These are phyloP conservation scores for Enteromius fasciolatus DNA, from an alignment of 2,797 vertebrate genomes.

Conservation along the genomic window DNA sequence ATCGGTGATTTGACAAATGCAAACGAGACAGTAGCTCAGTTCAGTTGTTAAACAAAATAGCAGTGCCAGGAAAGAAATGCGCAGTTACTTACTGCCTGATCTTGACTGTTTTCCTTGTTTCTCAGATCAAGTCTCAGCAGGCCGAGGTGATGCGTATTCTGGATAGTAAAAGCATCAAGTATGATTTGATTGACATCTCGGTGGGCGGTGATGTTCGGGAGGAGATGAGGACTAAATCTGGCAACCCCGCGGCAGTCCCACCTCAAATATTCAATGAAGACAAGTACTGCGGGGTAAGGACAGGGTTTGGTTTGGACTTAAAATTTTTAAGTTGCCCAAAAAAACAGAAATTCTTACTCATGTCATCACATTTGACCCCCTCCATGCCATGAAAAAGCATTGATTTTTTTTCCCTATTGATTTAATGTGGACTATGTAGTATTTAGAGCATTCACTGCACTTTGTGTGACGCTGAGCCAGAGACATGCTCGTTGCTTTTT, in stretches of 20 bases:
- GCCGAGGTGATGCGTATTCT: constrained; percentile 89
- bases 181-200: constrained; percentile 92
- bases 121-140: constrained; percentile 94
- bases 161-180: constrained; percentile 91
- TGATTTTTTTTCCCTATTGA: background rate
- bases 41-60: constrained; percentile 7
- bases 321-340: background rate
- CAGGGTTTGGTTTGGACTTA: background rate
- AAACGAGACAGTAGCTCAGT: background rate
- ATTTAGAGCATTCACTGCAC: background rate
- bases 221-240: constrained; percentile 90
- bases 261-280: constrained; percentile 96
- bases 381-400: background rate
- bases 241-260: constrained; percentile 87
- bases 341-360: background rate
- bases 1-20: background rate
- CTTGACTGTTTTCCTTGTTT: background rate
- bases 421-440: background rate
- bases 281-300: constrained; percentile 93
- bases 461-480: background rate
- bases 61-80: background rate
- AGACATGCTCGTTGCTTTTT: no score
- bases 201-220: constrained; percentile 85
- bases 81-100: background rate
- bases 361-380: background rate